A percentile compares a stretch with the other conserved stretches of the same genome.
phyloP scores from a whole-genome alignment of 1,140 invertebrate species.

The Aphelinus certus region DNA sequence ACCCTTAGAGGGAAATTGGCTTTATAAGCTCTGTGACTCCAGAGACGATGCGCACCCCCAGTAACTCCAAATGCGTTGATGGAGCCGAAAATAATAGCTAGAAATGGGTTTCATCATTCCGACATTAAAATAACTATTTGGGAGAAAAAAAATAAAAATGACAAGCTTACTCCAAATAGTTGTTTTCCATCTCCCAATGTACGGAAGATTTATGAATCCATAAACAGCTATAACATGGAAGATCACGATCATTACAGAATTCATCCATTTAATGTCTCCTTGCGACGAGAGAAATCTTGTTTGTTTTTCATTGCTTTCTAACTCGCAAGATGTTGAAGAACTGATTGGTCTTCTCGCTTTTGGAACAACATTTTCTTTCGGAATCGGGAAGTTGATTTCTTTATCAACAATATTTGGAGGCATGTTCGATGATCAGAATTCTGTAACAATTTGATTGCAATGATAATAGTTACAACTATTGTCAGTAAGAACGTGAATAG shows the following conservation, averaged over 20 bases:
- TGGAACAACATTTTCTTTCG: no score
- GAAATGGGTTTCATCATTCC: neutral
- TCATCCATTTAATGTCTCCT: constrained; percentile 34
- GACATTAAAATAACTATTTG: neutral
- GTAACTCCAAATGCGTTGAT: constrained; percentile 77
- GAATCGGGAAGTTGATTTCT: no score
- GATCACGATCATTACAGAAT: constrained; percentile 31
- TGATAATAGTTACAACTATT: no score
- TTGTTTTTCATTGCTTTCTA: no score
- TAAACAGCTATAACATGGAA: constrained; percentile 35
- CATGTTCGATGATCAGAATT: no score
- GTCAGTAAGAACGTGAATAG: no score
- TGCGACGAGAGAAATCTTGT: neutral
- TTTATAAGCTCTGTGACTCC: constrained; percentile 86
- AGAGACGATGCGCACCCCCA: constrained; percentile 84
- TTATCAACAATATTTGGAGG: no score
- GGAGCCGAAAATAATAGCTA: constrained; percentile 51
- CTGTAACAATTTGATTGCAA: no score
- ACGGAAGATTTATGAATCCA: constrained; percentile 11
- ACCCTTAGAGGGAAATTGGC: constrained; percentile 78
- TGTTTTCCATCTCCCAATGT: constrained; percentile 19
- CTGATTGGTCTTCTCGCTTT: no score
- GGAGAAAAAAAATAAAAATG: constrained; percentile 29
- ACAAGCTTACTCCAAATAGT: constrained; percentile 14
- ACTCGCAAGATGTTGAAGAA: no score